These are phyloP conservation scores for human DNA, from an alignment of 2,113 vertebrate genomes.

Conservation along the genomic window DNA sequence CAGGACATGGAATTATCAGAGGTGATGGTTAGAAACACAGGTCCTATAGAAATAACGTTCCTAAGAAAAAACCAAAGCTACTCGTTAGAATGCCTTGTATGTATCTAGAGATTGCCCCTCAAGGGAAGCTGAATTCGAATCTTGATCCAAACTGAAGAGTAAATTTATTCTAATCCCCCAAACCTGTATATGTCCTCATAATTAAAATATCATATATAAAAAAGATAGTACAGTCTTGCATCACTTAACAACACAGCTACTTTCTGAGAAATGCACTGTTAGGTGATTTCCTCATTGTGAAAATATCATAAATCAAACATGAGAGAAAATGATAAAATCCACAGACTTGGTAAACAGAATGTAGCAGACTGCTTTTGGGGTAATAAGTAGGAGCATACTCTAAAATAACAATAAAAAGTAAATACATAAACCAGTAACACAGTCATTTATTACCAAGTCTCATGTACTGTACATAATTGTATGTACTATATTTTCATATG, in stretches of 20 bases:
- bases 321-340: neutral
- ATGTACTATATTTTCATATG: neutral
- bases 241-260: neutral
- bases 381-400: neutral
- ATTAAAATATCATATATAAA: conserved; percentile 1
- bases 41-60: neutral
- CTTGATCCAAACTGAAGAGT: neutral
- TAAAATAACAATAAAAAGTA: neutral
- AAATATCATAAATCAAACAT: neutral
- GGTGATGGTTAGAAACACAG: neutral
- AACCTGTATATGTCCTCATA: neutral
- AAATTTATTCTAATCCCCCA: neutral
- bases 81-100: neutral
- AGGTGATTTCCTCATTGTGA: neutral
- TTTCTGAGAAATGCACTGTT: neutral
- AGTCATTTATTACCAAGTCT: neutral
- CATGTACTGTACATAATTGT: neutral
- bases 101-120: neutral
- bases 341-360: neutral
- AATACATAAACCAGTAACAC: neutral
- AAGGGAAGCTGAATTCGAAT: conserved; percentile 2
- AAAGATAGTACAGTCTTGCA: neutral
- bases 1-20: neutral
- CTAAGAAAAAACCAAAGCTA: neutral
- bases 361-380: neutral